These are phyloP conservation scores for Eolophus roseicapilla DNA, from an alignment of 2,113 vertebrate genomes.

Conservation along the genomic window DNA sequence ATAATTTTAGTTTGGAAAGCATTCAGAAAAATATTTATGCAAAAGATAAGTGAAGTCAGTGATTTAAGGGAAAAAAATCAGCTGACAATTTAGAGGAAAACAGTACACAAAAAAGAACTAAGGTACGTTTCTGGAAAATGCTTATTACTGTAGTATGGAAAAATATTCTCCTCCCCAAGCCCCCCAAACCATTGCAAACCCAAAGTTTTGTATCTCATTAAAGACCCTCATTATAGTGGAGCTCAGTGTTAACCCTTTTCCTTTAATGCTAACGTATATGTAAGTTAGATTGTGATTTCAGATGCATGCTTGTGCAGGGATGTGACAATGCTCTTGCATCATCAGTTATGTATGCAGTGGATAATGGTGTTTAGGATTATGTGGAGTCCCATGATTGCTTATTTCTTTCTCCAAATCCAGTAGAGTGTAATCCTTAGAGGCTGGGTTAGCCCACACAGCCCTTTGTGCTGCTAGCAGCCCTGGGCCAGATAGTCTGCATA, in stretches of 20 bases:
- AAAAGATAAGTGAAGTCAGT: not conserved
- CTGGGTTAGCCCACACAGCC: not conserved
- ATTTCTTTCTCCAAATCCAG: not conserved
- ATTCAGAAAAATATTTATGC: not conserved
- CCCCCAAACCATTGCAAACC: not conserved
- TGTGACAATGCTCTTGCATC: not conserved
- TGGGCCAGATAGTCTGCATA: accelerated
- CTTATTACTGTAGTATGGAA: not conserved
- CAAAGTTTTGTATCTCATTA: not conserved
- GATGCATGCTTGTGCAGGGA: accelerated
- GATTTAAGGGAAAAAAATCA: not conserved
- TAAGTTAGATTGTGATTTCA: not conserved
- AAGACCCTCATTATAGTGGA: not conserved
- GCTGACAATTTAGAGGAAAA: not conserved
- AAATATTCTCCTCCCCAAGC: not conserved
- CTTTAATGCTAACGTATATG: not conserved
- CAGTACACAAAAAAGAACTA: not conserved
- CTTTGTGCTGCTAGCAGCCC: not conserved
- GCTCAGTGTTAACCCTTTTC: not conserved
- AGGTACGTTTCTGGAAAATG: not conserved
- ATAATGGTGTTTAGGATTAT: not conserved
- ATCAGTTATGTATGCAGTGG: not conserved
- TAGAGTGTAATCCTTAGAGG: not conserved
- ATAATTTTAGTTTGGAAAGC: not conserved
- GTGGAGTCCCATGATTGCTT: not conserved